These are phyloP conservation scores for Laticauda colubrina DNA, from an alignment of 2,113 vertebrate species.

Conservation along the genomic window DNA sequence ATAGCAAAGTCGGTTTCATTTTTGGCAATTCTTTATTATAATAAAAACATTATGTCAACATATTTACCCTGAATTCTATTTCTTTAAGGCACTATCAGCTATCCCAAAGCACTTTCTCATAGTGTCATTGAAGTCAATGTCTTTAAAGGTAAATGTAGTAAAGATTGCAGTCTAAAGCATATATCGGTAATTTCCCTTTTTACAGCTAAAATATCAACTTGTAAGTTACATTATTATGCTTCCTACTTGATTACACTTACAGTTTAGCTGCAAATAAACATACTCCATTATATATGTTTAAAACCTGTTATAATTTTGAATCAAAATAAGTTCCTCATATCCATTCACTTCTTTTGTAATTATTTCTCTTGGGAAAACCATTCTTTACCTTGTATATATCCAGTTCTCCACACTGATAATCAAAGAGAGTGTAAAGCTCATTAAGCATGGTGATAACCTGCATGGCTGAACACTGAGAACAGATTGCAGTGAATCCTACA, in stretches of 20 bases:
- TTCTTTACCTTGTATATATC: constrained; percentile 92
- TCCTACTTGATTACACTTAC: background rate
- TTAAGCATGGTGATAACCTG: constrained; percentile 99
- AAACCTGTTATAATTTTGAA: constrained; percentile 9
- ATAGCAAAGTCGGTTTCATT: background rate
- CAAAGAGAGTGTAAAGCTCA: constrained; percentile 93
- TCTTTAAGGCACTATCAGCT: background rate
- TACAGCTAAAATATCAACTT: constrained; percentile 3
- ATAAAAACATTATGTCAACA: constrained; percentile 4
- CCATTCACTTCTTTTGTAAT: constrained; percentile 4
- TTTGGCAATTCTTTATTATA: background rate
- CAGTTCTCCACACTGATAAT: constrained; percentile 91
- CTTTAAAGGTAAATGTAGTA: background rate
- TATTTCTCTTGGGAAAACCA: constrained; percentile 9
- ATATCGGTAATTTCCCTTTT: constrained; percentile 7
- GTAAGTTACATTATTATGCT: background rate
- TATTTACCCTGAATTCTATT: background rate
- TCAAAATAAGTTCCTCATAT: constrained; percentile 14
- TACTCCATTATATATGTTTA: constrained; percentile 9
- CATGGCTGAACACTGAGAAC: constrained; percentile 91
- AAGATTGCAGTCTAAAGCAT: background rate
- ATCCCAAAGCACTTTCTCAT: background rate
- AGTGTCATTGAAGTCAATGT: background rate
- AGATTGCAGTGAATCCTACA: constrained; percentile 96
- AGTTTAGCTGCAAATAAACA: background rate